Conservation (phyloP, 2,797 vertebrate species). For the Phalloptychus januarius region DNA sequence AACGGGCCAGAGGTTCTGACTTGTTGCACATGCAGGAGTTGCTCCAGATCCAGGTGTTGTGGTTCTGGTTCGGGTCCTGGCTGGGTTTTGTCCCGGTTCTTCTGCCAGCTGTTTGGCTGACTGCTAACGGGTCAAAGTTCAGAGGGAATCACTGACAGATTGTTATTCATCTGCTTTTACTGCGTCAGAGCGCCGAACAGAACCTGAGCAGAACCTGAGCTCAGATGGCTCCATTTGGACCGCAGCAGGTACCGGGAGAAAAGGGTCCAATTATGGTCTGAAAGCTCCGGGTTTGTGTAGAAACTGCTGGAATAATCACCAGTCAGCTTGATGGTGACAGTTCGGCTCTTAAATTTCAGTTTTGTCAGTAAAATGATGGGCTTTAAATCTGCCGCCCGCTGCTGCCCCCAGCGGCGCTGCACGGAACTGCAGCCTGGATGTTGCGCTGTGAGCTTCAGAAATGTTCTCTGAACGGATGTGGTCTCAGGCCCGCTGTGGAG, state of each 20-base stretch:
- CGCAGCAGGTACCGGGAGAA: constrained; percentile 12
- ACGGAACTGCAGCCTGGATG: constrained; percentile 6
- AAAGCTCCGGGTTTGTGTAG: constrained; percentile 8
- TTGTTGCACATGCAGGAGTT: no score
- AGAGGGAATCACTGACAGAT: constrained; percentile 26
- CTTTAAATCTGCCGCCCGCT: not conserved
- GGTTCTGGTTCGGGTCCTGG: no score
- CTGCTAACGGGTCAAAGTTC: constrained; percentile 32
- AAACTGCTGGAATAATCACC: not conserved
- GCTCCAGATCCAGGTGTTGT: no score
- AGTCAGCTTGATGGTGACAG: constrained; percentile 1
- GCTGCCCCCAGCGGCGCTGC: constrained; percentile 12
- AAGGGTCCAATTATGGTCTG: constrained; percentile 11
- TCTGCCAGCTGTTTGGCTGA: not conserved
- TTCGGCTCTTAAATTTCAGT: not conserved
- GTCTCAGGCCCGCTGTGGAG: constrained; percentile 52
- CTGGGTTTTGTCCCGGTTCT: no score
- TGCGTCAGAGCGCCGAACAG: constrained; percentile 18
- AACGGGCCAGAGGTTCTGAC: no score
- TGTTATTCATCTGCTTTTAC: constrained; percentile 17
- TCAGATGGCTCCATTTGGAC: constrained; percentile 2
- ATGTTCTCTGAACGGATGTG: constrained; percentile 76
- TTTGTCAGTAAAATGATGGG: not conserved
- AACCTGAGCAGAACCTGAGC: constrained; percentile 18
- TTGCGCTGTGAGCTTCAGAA: constrained; percentile 28